phyloP scores from a whole-genome alignment of 2,113 vertebrate species.

The Vimba vimba region DNA sequence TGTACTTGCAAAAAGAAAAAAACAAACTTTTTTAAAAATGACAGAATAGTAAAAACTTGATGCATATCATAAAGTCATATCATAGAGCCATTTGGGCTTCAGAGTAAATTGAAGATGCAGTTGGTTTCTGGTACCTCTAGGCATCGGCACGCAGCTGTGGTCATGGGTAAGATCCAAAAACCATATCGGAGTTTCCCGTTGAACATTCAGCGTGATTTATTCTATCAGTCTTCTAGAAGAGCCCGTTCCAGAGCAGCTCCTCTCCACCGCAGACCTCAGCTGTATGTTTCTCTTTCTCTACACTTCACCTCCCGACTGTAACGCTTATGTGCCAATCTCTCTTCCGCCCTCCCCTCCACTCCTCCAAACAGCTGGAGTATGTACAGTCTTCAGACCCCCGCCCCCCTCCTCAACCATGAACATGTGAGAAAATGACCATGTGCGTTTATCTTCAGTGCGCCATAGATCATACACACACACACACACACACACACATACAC shows the following conservation, averaged over 20 bases:
- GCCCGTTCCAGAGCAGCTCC: not conserved
- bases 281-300: slow-evolving; percentile 1
- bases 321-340: slow-evolving; percentile 27
- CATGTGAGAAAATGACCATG: slow-evolving; percentile 34
- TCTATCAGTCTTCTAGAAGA: not conserved
- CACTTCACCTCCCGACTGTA: slow-evolving; percentile 16
- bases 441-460: slow-evolving; percentile 14
- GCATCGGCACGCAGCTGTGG: slow-evolving; percentile 28
- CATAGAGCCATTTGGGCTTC: not conserved
- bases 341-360: slow-evolving; percentile 15
- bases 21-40: not conserved
- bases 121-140: slow-evolving; percentile 44
- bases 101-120: not conserved
- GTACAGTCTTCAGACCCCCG: slow-evolving; percentile 44
- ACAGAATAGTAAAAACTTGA: not conserved
- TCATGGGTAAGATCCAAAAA: slow-evolving; percentile 16
- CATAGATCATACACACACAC: slow-evolving; percentile 8
- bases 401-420: slow-evolving; percentile 12
- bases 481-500: not conserved
- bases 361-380: slow-evolving; percentile 55
- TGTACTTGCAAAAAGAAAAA: no score
- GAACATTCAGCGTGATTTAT: not conserved
- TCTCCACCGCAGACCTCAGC: not conserved
- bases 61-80: not conserved
- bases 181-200: not conserved